Evolutionary conservation across 2,113 vertebrate species (phyloP).

Genomic region (Cinclus cinclus): DNA sequence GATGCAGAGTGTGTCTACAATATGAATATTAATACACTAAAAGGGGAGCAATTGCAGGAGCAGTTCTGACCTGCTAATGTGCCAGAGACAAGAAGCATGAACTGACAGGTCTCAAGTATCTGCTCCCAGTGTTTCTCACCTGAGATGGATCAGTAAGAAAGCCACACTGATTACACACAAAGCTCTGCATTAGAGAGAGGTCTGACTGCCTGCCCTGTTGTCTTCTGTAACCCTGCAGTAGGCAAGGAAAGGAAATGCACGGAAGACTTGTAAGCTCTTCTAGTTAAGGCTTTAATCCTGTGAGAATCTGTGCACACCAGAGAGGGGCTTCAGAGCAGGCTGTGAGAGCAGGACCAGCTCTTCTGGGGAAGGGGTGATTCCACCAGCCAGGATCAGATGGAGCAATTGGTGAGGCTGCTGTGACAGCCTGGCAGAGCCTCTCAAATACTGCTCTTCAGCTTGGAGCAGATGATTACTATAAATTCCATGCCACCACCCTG

Average conservation of each 20-base stretch:
- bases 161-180: not conserved
- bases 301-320: not conserved
- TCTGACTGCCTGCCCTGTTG: not conserved
- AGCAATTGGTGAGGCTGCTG: not conserved
- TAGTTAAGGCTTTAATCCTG: not conserved
- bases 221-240: not conserved
- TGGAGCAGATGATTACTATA: not conserved
- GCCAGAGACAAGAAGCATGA: not conserved
- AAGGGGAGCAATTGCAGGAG: not conserved
- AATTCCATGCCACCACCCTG: not conserved
- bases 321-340: not conserved
- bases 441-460: not conserved
- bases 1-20: not conserved
- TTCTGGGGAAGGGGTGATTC: not conserved
- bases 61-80: rapidly evolving
- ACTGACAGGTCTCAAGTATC: not conserved
- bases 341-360: not conserved
- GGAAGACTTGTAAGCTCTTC: not conserved
- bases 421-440: not conserved
- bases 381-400: not conserved
- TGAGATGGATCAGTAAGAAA: not conserved
- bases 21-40: not conserved
- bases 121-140: not conserved
- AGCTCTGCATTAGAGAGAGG: not conserved
- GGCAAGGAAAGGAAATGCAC: not conserved